Conservation (phyloP, 2,888 invertebrate genomes). For the Yponomeuta cagnagella region DNA sequence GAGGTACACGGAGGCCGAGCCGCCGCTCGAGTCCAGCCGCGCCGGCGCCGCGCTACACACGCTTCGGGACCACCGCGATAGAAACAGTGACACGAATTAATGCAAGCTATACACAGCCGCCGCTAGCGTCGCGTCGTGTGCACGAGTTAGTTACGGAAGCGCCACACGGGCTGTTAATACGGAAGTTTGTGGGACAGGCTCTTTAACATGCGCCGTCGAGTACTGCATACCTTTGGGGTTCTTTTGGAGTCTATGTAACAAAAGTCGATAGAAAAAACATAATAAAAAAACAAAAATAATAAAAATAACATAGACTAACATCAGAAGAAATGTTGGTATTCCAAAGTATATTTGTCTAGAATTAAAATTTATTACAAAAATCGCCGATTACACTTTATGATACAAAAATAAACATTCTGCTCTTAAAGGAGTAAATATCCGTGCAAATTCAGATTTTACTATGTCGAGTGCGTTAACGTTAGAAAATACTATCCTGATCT, state of each 20-base stretch:
- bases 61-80: conserved; percentile 36
- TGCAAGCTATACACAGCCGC: conserved; percentile 37
- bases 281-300: conserved; percentile 2
- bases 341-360: not conserved
- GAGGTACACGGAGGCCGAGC: conserved; percentile 28
- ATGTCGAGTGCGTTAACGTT: no score
- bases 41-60: conserved; percentile 42
- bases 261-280: not conserved
- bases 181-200: conserved; percentile 29
- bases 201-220: not conserved
- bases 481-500: no score
- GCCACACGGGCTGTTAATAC: conserved; percentile 22
- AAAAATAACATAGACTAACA: not conserved
- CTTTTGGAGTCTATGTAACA: not conserved
- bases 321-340: not conserved
- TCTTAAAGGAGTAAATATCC: no score
- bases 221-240: not conserved
- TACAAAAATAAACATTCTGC: no score
- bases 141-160: conserved; percentile 48
- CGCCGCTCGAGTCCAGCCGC: conserved; percentile 56
- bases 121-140: conserved; percentile 30
- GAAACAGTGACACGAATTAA: conserved; percentile 29
- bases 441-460: no score
- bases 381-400: no score
- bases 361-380: not conserved